A percentile compares a stretch with the other conserved stretches of the same genome.
Evolutionary conservation across 2,113 vertebrate genomes (phyloP).

Genomic region (Megaleporinus macrocephalus): DNA sequence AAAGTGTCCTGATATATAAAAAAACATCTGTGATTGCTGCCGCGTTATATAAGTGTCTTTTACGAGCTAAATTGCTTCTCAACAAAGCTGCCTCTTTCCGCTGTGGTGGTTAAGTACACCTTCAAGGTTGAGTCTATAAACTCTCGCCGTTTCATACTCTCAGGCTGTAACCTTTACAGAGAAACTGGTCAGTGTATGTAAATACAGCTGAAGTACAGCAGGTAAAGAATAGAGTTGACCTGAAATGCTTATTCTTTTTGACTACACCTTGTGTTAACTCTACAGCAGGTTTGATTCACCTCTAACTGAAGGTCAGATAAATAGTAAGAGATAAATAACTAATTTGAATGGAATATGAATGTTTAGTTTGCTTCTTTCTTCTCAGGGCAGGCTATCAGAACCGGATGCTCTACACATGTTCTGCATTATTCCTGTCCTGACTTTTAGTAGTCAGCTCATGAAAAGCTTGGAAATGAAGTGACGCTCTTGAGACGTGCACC

Average conservation of each 20-base stretch:
- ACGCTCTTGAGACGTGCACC: no score
- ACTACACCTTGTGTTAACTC: background rate
- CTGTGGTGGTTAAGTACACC: background rate
- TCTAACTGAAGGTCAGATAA: no score
- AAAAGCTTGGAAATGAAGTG: no score
- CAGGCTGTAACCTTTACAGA: slow-evolving; percentile 5
- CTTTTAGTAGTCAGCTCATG: no score
- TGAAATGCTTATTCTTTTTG: background rate
- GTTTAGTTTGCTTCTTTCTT: no score
- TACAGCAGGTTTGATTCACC: no score
- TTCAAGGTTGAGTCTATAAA: slow-evolving; percentile 28
- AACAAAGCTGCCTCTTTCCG: background rate
- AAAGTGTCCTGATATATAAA: slow-evolving; percentile 78
- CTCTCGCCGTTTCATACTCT: background rate
- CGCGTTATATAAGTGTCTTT: slow-evolving; percentile 17
- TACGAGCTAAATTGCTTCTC: background rate
- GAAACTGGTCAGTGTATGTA: slow-evolving; percentile 4
- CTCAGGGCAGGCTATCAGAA: no score
- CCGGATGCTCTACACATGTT: no score
- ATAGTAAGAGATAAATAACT: no score
- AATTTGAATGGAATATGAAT: no score
- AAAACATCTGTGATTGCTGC: slow-evolving; percentile 42
- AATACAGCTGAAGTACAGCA: background rate
- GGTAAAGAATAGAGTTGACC: background rate
- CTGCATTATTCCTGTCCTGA: no score